Percentiles rank a stretch among this genome's conserved stretches.
Evolutionary conservation across 2,888 invertebrate genomes (phyloP).

Genomic region (Diplolepis rosae): DNA sequence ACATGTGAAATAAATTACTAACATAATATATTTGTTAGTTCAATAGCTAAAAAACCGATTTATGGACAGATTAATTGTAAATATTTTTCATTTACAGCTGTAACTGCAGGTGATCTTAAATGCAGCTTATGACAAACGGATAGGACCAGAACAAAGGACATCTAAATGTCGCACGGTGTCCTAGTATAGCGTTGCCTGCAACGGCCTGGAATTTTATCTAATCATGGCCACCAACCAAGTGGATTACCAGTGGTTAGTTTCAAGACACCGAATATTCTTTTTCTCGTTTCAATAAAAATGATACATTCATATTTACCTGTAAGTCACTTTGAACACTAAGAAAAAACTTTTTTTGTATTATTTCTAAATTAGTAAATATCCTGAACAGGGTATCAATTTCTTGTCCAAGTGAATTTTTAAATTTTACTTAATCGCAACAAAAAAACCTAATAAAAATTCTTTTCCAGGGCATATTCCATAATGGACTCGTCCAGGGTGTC

Average conservation of each 20-base stretch:
- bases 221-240: slow-evolving; percentile 74
- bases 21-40: too few relatives aligned
- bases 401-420: too few relatives aligned
- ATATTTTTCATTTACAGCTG: slow-evolving; percentile 48
- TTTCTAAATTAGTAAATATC: too few relatives aligned
- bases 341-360: too few relatives aligned
- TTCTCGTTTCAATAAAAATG: neutral
- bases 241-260: slow-evolving; percentile 75
- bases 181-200: slow-evolving; percentile 66
- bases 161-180: slow-evolving; percentile 67
- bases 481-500: slow-evolving; percentile 98
- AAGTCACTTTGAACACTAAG: too few relatives aligned
- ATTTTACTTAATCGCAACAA: too few relatives aligned
- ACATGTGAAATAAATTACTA: too few relatives aligned
- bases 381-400: neutral
- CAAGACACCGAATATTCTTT: slow-evolving; percentile 8
- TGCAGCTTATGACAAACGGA: slow-evolving; percentile 58
- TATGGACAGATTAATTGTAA: neutral
- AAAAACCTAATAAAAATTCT: slow-evolving; percentile 36
- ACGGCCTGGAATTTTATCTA: slow-evolving; percentile 65
- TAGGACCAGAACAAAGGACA: slow-evolving; percentile 57
- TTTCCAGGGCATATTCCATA: slow-evolving; percentile 90
- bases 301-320: neutral
- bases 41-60: neutral
- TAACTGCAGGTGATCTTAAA: slow-evolving; percentile 69